phyloP scores from a whole-genome alignment of 2,888 invertebrate species.

The Synanthedon andrenaeformis region DNA sequence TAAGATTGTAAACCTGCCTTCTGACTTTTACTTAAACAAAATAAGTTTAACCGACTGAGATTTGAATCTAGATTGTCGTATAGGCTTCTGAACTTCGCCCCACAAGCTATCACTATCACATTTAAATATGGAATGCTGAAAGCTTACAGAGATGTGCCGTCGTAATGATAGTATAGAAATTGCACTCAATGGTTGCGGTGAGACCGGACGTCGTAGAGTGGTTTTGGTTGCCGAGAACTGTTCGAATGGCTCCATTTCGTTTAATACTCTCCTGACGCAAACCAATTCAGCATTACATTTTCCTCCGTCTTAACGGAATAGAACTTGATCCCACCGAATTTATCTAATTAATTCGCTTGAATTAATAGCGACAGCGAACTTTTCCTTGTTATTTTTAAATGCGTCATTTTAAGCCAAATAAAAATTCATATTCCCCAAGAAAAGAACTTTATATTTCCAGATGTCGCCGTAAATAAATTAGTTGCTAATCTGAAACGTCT shows the following conservation, averaged over 20 bases:
- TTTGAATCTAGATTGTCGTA: too few species aligned
- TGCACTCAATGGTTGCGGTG: not conserved
- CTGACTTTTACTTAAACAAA: too few species aligned
- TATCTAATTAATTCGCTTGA: constrained; percentile 28
- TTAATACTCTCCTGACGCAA: not conserved
- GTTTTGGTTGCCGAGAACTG: not conserved
- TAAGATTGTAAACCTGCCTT: too few species aligned
- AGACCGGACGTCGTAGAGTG: not conserved
- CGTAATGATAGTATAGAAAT: not conserved
- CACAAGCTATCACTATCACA: too few species aligned
- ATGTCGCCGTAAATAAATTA: constrained; percentile 6
- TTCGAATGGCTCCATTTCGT: not conserved
- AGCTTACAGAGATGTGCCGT: not conserved
- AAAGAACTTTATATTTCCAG: constrained; percentile 2
- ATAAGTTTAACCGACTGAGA: too few species aligned
- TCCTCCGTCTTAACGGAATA: not conserved
- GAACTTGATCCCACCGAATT: not conserved
- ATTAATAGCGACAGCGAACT: constrained; percentile 27
- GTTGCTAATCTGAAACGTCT: not conserved
- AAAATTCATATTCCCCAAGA: constrained; percentile 2
- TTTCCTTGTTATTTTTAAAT: constrained; percentile 12
- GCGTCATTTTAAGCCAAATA: constrained; percentile 5
- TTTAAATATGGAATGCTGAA: not conserved
- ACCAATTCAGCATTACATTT: not conserved
- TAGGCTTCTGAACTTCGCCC: too few species aligned